Evolutionary conservation across 2,797 vertebrate species (phyloP).

Genomic region (Corythornis leucogaster): DNA sequence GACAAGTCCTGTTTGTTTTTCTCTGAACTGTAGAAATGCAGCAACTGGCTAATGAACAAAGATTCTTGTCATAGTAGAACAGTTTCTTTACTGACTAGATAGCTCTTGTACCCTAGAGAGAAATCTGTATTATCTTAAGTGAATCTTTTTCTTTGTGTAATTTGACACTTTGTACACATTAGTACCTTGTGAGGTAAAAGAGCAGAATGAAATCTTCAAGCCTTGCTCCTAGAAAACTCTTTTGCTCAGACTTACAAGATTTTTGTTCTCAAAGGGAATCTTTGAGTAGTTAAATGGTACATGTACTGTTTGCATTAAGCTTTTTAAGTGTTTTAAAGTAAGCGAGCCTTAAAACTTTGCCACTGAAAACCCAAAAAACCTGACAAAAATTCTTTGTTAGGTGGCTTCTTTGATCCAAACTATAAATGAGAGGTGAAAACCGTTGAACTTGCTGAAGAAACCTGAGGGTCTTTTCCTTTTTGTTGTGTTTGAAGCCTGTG

Average conservation of each 20-base stretch:
- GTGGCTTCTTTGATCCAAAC: neutral
- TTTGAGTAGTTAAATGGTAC: neutral
- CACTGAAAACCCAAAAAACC: neutral
- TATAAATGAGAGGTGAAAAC: neutral
- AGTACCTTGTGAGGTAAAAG: neutral
- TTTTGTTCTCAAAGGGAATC: neutral
- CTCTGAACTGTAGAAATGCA: neutral
- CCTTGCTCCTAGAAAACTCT: neutral
- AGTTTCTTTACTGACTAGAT: neutral
- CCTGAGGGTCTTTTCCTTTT: neutral
- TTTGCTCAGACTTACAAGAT: neutral
- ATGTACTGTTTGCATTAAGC: neutral
- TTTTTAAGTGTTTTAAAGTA: neutral
- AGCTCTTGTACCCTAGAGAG: neutral
- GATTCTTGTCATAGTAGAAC: neutral
- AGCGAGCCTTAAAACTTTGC: neutral
- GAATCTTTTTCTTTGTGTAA: neutral
- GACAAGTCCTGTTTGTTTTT: neutral
- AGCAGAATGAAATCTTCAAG: neutral
- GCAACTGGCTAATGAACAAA: neutral
- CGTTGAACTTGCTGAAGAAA: neutral
- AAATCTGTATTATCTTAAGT: neutral
- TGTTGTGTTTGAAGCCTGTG: slow-evolving; percentile 80
- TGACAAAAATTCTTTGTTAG: neutral
- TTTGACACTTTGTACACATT: neutral